phyloP scores from a whole-genome alignment of 2,113 vertebrate species.

The Leptobrachium ailaonicum region DNA sequence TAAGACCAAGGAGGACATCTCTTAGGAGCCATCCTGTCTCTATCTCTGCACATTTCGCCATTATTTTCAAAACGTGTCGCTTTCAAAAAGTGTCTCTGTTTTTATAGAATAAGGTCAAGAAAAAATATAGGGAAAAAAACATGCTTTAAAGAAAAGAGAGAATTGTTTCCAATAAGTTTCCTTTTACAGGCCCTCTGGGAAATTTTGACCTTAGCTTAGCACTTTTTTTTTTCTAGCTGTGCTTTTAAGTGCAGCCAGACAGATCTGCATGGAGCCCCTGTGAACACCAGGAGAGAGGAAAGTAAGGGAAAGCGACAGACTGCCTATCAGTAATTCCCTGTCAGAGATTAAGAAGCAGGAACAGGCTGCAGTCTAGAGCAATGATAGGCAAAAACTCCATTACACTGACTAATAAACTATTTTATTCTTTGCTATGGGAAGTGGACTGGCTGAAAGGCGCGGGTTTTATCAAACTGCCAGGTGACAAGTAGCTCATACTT shows the following conservation, averaged over 20 bases:
- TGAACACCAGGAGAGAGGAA: conserved; percentile 34
- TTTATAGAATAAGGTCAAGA: conserved; percentile 61
- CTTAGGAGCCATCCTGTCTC: conserved; percentile 71
- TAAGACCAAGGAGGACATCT: conserved; percentile 76
- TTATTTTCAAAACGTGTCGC: conserved; percentile 74
- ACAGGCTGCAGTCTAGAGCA: conserved; percentile 58
- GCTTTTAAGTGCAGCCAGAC: conserved; percentile 48
- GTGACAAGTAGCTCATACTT: background rate
- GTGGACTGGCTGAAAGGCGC: conserved; percentile 18
- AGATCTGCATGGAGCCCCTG: conserved; percentile 52
- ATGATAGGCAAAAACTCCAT: conserved; percentile 50
- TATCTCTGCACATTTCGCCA: conserved; percentile 80
- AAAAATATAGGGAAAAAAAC: conserved; percentile 56
- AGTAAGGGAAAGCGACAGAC: conserved; percentile 50
- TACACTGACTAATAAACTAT: conserved; percentile 27
- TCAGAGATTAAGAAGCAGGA: conserved; percentile 60
- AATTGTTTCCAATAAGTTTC: conserved; percentile 68
- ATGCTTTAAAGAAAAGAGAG: conserved; percentile 50
- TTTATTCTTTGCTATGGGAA: conserved; percentile 26
- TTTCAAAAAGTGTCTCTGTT: conserved; percentile 70
- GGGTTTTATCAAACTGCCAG: background rate
- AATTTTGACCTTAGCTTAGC: conserved; percentile 45
- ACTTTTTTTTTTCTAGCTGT: conserved; percentile 30
- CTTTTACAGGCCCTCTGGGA: conserved; percentile 62
- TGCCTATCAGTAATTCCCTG: conserved; percentile 54